A percentile compares a stretch with the other conserved stretches of the same genome.
phyloP scores from a whole-genome alignment of 1,140 invertebrate genomes.

The Pararge aegeria region DNA sequence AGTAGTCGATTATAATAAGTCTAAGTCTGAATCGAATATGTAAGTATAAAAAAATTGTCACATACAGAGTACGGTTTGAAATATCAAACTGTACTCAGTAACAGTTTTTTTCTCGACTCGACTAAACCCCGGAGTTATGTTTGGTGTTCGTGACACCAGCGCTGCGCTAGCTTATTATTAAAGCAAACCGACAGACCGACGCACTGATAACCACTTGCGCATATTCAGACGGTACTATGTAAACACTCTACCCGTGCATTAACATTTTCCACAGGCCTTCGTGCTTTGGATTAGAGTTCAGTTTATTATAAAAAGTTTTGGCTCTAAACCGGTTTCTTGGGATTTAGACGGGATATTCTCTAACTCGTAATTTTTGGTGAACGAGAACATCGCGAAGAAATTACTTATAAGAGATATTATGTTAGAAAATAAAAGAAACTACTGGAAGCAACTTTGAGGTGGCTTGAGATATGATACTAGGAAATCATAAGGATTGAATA shows the following conservation, averaged over 20 bases:
- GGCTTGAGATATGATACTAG: no score
- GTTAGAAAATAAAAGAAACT: no score
- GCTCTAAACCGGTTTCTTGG: conserved; percentile 12
- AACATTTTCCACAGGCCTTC: conserved; percentile 15
- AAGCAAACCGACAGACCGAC: conserved; percentile 64
- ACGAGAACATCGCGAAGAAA: not conserved
- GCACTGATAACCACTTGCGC: conserved; percentile 63
- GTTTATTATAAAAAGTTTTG: not conserved
- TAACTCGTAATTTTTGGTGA: not conserved
- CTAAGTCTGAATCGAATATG: no score
- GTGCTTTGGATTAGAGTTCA: conserved; percentile 2
- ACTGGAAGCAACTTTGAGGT: no score
- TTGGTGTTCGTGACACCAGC: conserved; percentile 70
- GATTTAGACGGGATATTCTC: conserved; percentile 11
- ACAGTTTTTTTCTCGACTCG: conserved; percentile 29
- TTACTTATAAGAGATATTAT: not conserved
- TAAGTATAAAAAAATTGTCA: no score
- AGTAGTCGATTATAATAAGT: no score
- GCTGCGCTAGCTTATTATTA: conserved; percentile 69
- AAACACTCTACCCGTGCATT: conserved; percentile 44
- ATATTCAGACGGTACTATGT: conserved; percentile 67
- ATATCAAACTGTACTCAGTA: no score
- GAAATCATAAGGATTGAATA: no score
- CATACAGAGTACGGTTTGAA: no score
- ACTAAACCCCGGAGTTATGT: conserved; percentile 47